Base-by-base conservation (phyloP, 1,140 invertebrate species). In the Lerema accius region DNA sequence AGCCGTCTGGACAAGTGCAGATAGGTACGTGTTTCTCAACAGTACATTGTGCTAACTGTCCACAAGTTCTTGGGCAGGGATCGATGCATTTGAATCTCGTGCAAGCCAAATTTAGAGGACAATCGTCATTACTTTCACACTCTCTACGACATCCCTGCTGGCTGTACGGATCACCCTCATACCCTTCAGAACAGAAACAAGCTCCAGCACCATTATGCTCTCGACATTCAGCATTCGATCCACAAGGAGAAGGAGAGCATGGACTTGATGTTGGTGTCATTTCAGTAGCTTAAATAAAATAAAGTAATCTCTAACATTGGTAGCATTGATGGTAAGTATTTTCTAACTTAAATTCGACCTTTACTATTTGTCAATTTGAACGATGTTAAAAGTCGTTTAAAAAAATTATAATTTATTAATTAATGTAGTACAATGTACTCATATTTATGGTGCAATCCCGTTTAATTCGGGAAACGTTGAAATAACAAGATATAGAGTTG, bases 81-180 rank as follows among this genome's bases (percentile, higher is more conserved):
- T 96, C 95, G 14, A 94, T 91, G 73, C 96, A 96, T 80, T 96
- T 95, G 70, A 92, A 95, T 43, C 94, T 92, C n/a, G 94, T 93
- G 69, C 96, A 96, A 13, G 95, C 92, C 46, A 95, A 87, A 46
- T 93, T 92, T 2, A 92, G 81, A 0, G 92, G 79, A 77, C 96
- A 98, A 50, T 98, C 96, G 39, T 92, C 92, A 75, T 95, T 96
- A 32, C 78, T 84, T 87, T 96, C 95, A 78, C 96, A 96, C 81
- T 96, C 95, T 49, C 94, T 91, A n/a, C 93, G 92, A 73, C 95
- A 96, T 32, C 95, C 95, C 55, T 87, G 84, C 13, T 86, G 70
- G 61, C 90, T 92, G 37, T 93, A 96, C 1, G 95, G 93, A 91
- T 96, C 94, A 28, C 96, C 95, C 72, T 94, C 93, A 69, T 93